A percentile compares a stretch with the other conserved stretches of the same genome.
Conservation (phyloP, 2,113 vertebrate genomes). For the Manacus vitellinus region DNA sequence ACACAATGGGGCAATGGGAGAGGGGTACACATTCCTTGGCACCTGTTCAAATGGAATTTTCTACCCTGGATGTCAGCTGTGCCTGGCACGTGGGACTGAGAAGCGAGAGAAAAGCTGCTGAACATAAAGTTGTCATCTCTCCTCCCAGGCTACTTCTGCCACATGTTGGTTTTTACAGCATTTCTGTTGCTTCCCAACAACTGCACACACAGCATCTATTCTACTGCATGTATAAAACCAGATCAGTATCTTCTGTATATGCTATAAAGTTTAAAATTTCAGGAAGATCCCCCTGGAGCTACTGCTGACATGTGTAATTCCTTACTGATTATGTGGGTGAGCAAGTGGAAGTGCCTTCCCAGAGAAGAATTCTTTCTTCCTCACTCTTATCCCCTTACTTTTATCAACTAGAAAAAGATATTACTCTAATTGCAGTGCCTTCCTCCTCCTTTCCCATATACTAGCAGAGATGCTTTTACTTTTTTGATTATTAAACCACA, state of each 20-base stretch:
- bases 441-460: background rate
- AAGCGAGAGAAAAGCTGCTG: background rate
- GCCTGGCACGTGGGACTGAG: fast-evolving
- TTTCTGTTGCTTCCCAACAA: background rate
- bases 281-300: background rate
- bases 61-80: background rate
- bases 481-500: background rate
- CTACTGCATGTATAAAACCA: background rate
- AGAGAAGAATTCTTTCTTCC: background rate
- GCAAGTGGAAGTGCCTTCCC: background rate
- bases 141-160: background rate
- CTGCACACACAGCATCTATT: background rate
- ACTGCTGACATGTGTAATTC: background rate
- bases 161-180: background rate
- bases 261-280: background rate
- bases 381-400: background rate
- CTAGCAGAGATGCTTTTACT: background rate
- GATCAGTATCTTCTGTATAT: background rate
- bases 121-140: background rate
- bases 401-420: background rate
- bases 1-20: fast-evolving
- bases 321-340: background rate
- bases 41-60: background rate
- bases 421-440: background rate
- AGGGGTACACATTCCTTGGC: background rate